Evolutionary conservation across 2,888 invertebrate species (phyloP).

Genomic region (Drosophila emarginata): DNA sequence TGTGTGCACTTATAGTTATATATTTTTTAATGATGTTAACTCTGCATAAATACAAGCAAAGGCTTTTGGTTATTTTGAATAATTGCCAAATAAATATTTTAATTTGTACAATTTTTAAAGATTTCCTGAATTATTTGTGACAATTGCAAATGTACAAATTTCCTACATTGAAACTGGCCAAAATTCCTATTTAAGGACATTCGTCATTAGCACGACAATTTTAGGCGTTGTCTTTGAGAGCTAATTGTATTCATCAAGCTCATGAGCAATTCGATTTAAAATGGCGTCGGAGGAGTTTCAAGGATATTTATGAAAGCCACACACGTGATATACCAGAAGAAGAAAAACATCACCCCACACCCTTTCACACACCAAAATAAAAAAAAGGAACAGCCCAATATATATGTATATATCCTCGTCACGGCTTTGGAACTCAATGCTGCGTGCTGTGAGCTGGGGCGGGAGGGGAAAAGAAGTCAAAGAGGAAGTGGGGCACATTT

Average conservation of each 20-base stretch:
- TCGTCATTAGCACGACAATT: conserved; percentile 65
- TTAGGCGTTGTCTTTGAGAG: conserved; percentile 69
- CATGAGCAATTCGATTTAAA: conserved; percentile 71
- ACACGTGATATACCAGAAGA: conserved; percentile 54
- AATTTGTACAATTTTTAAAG: too few relatives aligned
- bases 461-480: not conserved
- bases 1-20: too few relatives aligned
- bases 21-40: too few relatives aligned
- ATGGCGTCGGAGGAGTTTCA: conserved; percentile 50
- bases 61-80: too few relatives aligned
- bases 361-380: not conserved
- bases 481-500: conserved; percentile 51
- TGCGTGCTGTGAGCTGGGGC: not conserved
- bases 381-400: not conserved
- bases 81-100: too few relatives aligned
- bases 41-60: too few relatives aligned
- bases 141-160: not conserved
- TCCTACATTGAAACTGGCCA: not conserved
- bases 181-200: conserved; percentile 25
- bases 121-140: too few relatives aligned
- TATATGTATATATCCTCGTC: conserved; percentile 21
- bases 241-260: conserved; percentile 65
- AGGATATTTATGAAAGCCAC: conserved; percentile 69
- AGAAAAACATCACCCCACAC: too few relatives aligned
- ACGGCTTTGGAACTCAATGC: conserved; percentile 20